A percentile compares a stretch with the other conserved stretches of the same genome.
phyloP scores from a whole-genome alignment of 2,113 vertebrate genomes.

The Ptilonorhynchus violaceus region DNA sequence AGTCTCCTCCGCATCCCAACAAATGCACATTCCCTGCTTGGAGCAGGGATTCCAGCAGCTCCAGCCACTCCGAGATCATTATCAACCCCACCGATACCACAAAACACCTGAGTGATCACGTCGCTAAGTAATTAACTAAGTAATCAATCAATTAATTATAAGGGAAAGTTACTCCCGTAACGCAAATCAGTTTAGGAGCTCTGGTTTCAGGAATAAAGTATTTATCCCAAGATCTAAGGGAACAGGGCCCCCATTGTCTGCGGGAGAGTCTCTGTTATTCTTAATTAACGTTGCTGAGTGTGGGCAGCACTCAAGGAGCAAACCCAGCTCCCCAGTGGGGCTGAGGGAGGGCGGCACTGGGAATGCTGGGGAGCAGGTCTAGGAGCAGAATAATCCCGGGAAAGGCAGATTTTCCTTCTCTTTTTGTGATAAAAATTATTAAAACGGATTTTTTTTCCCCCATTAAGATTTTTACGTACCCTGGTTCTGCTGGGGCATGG shows the following conservation, averaged over 20 bases:
- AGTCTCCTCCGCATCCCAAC: not conserved
- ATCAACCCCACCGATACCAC: not conserved
- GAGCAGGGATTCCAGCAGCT: not conserved
- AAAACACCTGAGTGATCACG: not conserved
- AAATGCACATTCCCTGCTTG: accelerated
- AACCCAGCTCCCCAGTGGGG: not conserved
- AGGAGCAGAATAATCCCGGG: not conserved
- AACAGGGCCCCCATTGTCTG: not conserved
- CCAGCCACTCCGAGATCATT: not conserved
- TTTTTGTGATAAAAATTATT: not conserved
- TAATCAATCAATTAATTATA: slow-evolving; percentile 61
- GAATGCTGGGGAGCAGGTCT: not conserved
- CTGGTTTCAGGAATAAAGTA: slow-evolving; percentile 41
- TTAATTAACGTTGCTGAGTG: slow-evolving; percentile 54
- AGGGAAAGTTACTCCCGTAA: slow-evolving; percentile 45
- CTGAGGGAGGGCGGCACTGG: not conserved
- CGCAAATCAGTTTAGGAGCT: slow-evolving; percentile 41
- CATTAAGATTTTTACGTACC: not conserved
- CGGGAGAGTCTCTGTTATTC: not conserved
- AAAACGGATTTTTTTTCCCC: not conserved
- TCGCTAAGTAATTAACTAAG: slow-evolving; percentile 53
- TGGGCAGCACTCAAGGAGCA: not conserved
- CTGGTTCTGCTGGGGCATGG: not conserved
- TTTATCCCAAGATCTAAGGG: not conserved
- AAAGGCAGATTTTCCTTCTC: not conserved